Base-by-base conservation (phyloP, 2,113 vertebrate genomes). In the Polyodon spathula region DNA sequence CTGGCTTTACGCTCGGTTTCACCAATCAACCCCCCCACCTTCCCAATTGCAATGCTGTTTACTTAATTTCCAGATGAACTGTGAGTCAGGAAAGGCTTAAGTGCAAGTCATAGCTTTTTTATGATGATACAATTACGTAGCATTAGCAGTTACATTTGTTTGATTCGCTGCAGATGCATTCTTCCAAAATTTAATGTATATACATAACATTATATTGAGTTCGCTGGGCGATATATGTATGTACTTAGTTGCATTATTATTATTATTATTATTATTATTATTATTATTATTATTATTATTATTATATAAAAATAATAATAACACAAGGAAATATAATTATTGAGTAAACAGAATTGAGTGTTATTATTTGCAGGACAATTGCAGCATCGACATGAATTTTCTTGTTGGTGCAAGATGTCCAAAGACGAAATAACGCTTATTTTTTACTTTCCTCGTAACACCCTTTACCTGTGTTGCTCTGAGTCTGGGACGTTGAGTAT, bases 1-100 rank as follows among this genome's bases (percentile, higher is more conserved):
- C 58, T 46, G 15, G 12, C 56, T n/a, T 57, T 6, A 57, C 42
- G 16, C 39, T 57, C 56, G 42, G 56, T 9, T 11, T 57, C 56
- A 15, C 17, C 6, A n/a, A 14, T 39, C n/a, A 14, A 40, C 27
- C 48, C 9, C 2, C 11, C 8, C 7, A 14, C 10, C 5, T n/a
- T 12, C 10, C 12, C 48, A 4, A 11, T 50, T n/a, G 48, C 48
- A 14, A n/a, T 10, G 48, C 11, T 50, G 54, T 56, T 37, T 37
- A 14, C 37, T 40, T 16, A 1, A 27, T 27, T 27, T n/a, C 48
- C 48, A 6, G 9, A 50, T 50, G 5, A n/a, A 10, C 12, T 2
- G 5, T 50, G 48, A n/a, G 14, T 10, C 48, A n/a, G 48, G 48
- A 6, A 50, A 50, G n/a, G 54, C n/a, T 50, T n/a, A 50, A 14